Evolutionary conservation across 2,888 invertebrate species (phyloP).

Genomic region (Cephus sareptanus): DNA sequence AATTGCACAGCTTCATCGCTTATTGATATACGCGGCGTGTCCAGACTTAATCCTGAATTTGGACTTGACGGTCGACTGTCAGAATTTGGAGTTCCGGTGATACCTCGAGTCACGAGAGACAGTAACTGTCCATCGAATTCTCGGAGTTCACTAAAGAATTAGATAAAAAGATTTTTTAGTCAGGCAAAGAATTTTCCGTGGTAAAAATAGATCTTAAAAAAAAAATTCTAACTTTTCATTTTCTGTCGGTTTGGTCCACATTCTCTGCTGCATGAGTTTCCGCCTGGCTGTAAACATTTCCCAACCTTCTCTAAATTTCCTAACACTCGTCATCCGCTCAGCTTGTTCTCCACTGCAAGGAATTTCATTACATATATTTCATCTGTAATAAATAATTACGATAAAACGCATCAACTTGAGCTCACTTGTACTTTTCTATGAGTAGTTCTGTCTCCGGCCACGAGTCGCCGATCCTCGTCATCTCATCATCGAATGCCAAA

Average conservation of each 20-base stretch:
- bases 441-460: slow-evolving; percentile 71
- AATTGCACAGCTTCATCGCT: slow-evolving; percentile 45
- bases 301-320: slow-evolving; percentile 51
- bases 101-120: slow-evolving; percentile 27
- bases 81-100: slow-evolving; percentile 19
- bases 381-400: not conserved
- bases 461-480: slow-evolving; percentile 69
- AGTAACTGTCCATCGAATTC: slow-evolving; percentile 42
- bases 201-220: not conserved
- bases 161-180: not conserved
- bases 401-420: not conserved
- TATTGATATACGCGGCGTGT: slow-evolving; percentile 37
- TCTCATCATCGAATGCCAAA: slow-evolving; percentile 71
- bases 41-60: slow-evolving; percentile 33
- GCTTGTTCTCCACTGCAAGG: slow-evolving; percentile 49
- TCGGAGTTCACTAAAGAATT: slow-evolving; percentile 34
- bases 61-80: slow-evolving; percentile 37
- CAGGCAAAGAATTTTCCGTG: not conserved
- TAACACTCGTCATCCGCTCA: slow-evolving; percentile 47
- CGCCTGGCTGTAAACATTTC: slow-evolving; percentile 40
- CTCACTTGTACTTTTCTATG: slow-evolving; percentile 67
- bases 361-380: not conserved
- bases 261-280: slow-evolving; percentile 31
- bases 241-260: slow-evolving; percentile 37
- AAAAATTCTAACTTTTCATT: not conserved